These are phyloP conservation scores for Dasyurus viverrinus DNA, from an alignment of 2,113 vertebrate species.

Conservation along the genomic window DNA sequence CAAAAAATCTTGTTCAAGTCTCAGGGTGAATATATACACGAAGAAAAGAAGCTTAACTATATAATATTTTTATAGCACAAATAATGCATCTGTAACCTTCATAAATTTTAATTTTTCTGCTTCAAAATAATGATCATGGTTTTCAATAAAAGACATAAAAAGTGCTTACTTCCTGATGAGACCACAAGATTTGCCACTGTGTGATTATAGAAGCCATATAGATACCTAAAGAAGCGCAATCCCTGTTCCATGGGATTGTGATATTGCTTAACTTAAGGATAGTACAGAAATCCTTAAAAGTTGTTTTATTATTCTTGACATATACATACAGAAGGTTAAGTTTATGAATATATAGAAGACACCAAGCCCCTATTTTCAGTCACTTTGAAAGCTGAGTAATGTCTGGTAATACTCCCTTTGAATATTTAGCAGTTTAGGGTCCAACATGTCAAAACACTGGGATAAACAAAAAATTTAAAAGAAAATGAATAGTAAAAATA, in stretches of 20 bases:
- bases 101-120: slow-evolving; percentile 13
- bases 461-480: slow-evolving; percentile 77
- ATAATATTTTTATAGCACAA: not conserved
- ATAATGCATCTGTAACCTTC: not conserved
- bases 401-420: slow-evolving; percentile 73
- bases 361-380: slow-evolving; percentile 68
- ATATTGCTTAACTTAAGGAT: not conserved
- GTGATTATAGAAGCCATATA: not conserved
- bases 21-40: not conserved
- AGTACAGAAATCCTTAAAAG: not conserved
- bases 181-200: not conserved
- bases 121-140: not conserved
- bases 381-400: slow-evolving; percentile 73
- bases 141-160: not conserved
- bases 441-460: slow-evolving; percentile 73
- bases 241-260: slow-evolving; percentile 18
- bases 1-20: not conserved
- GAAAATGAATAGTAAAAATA: slow-evolving; percentile 64
- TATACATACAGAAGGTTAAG: slow-evolving; percentile 45
- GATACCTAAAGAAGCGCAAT: not conserved
- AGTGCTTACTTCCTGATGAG: not conserved
- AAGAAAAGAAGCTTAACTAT: not conserved
- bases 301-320: slow-evolving; percentile 19
- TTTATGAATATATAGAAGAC: slow-evolving; percentile 62
- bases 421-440: slow-evolving; percentile 71